Percentiles rank a stretch among this genome's conserved stretches.
phyloP scores from a whole-genome alignment of 2,797 vertebrate species.

The Sebastes dallii region DNA sequence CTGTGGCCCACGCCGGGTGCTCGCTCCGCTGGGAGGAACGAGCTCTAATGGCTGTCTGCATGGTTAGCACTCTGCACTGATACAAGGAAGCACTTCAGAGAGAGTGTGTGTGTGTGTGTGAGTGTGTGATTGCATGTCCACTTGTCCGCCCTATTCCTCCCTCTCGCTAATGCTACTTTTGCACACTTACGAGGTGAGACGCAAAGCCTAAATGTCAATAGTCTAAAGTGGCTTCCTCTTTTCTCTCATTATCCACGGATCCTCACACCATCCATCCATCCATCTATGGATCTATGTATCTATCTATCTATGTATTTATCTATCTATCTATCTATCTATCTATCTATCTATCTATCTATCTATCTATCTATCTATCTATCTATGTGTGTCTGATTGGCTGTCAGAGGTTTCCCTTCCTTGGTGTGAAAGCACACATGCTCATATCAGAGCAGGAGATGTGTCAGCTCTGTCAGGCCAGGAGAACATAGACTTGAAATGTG shows the following conservation, averaged over 20 bases:
- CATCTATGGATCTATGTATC: background rate
- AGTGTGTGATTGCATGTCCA: background rate
- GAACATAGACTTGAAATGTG: background rate
- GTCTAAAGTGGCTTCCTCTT: slow-evolving; percentile 41
- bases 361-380: background rate
- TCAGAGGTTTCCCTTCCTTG: background rate
- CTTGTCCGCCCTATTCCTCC: slow-evolving; percentile 16
- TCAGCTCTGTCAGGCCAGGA: background rate
- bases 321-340: background rate
- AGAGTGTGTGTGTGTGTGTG: background rate
- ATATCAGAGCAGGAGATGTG: background rate
- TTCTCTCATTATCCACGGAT: background rate
- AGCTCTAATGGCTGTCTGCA: slow-evolving; percentile 35
- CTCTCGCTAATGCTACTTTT: slow-evolving; percentile 24
- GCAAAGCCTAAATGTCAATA: slow-evolving; percentile 61
- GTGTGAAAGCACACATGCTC: background rate
- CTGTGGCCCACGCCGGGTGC: slow-evolving; percentile 42
- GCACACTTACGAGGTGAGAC: slow-evolving; percentile 51
- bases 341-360: background rate
- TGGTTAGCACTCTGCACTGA: slow-evolving; percentile 9
- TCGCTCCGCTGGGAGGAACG: slow-evolving; percentile 14
- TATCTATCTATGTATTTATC: background rate
- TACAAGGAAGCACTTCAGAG: slow-evolving; percentile 39
- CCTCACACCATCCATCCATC: background rate
- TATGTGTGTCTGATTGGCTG: background rate